Evolutionary conservation across 2,888 invertebrate species (phyloP), one percentile per base, ranked within the genome.

Genomic region (Frankliniella intonsa): DNA sequence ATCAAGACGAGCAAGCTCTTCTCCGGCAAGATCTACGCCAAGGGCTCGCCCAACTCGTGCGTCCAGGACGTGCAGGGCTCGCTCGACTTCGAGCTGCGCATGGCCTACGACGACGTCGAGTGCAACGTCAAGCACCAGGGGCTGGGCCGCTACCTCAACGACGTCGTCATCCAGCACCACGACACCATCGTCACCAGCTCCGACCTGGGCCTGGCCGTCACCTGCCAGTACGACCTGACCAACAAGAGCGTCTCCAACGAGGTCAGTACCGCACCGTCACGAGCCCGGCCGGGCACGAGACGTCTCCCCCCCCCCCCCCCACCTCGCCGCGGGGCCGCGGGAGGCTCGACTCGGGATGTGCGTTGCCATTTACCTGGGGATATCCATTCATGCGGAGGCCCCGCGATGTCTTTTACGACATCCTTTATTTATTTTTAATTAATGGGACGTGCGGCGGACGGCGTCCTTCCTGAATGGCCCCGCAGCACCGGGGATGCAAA

Each of bases 231-330:
- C 88, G 97, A 97, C 88, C 90, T 97, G 86, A 96, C 96, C 85
- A 97, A 97, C 88, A 97, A 97, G 90, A 96, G 95, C 82, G 96
- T 97, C 79, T 94, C 96, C 83, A 97, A 97, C 88, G 96, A 96
- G 88, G 95, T 97, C 81, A 76, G 69, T 76, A 76, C 25, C 22
- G n/a, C 19, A 87, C 38, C 38, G 38, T 38, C 38, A 38, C 38
- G 38, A 5, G 38, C 5, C 3, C n/a, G n/a, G n/a, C n/a, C n/a
- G n/a, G n/a, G n/a, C n/a, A n/a, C n/a, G n/a, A n/a, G n/a, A n/a
- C n/a, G n/a, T n/a, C n/a, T n/a, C n/a, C n/a, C n/a, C n/a, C n/a
- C n/a, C n/a, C n/a, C n/a, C 38, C 5, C 38, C 38, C 38, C 38
- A 38, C 38, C 38, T 38, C 38, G 5, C 38, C 38, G 5, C 38